Base-by-base conservation (phyloP, 2,113 vertebrate genomes). In the Tursiops truncatus region DNA sequence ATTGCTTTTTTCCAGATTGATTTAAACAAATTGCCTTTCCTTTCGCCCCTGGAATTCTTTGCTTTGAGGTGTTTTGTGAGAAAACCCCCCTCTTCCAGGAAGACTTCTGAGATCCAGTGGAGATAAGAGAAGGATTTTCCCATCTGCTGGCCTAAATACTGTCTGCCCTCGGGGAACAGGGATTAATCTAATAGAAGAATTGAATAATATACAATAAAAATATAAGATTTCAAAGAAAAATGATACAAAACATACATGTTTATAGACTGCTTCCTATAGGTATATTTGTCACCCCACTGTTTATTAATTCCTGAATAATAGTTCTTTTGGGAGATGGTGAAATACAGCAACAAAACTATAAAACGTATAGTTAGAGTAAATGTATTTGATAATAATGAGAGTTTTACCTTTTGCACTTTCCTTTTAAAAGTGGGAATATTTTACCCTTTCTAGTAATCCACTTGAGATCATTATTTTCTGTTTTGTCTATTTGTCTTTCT, bases 351-450 rank as follows among this genome's bases (percentile, higher is more conserved):
- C 18, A 71, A 74, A 93, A 38, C 8, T 56, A 18, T 56, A 28
- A 91, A 33, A 79, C 5, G 8, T 44, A 26, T 74, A 65, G 23
- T 23, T 65, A 81, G 63, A 93, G 28, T 60, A 65, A 86, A 71
- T 79, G 12, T 38, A 53, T 58, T 95, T 83, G 67, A 28, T 65
- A 73, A 58, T 77, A 38, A 60, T 56, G 33, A 68, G 17, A 76
- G 13, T 38, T 91, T 96, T n/a, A 63, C 50, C 68, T 91, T 53
- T 53, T 95, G 31, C 28, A 28, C 9, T 89, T 86, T n/a, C 9
- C 36, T 95, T 92, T 79, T 79, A 82, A 92, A 96, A 65, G 36
- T 62, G 15, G 20, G 85, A 90, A n/a, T 77, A 11, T 47, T 91
- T 60, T 96, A 67, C 47, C 53, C 7, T 79, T 77, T 82, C 60